Percentiles rank a stretch among this genome's conserved stretches.
phyloP scores from a whole-genome alignment of 2,888 invertebrate species.

The Lissocephala sabroskyi region DNA sequence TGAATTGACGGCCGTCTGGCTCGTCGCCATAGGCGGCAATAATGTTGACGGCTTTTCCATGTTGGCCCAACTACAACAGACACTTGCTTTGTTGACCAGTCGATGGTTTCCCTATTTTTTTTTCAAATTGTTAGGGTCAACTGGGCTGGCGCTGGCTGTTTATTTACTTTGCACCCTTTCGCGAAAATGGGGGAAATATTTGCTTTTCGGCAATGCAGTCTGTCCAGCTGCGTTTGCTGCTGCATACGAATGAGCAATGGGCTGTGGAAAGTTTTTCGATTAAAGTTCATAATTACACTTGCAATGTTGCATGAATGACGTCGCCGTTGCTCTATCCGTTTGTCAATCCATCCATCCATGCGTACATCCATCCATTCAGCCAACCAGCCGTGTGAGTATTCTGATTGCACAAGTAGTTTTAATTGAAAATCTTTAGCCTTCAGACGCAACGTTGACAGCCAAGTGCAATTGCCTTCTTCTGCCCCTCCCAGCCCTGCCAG shows the following conservation, averaged over 20 bases:
- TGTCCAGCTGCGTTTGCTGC: conserved; percentile 6
- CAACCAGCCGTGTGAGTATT: conserved; percentile 23
- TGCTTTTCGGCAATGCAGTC: no score
- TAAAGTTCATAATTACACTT: conserved; percentile 62
- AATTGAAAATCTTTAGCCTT: conserved; percentile 60
- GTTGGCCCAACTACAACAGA: neutral
- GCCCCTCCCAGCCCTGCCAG: no score
- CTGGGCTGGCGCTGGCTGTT: neutral
- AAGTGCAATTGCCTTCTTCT: neutral
- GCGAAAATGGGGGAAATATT: no score
- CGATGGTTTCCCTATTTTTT: neutral
- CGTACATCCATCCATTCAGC: neutral
- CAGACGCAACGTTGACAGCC: conserved; percentile 24
- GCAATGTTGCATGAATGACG: conserved; percentile 25
- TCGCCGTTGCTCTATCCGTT: no score
- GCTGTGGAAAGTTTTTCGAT: conserved; percentile 59
- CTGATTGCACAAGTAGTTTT: conserved; percentile 60
- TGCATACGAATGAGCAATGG: conserved; percentile 51
- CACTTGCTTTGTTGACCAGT: no score
- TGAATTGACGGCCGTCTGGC: no score
- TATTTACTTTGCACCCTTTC: conserved; percentile 15
- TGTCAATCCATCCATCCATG: neutral
- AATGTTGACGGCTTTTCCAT: conserved; percentile 20
- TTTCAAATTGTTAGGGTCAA: neutral
- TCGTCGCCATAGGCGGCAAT: conserved; percentile 41